Evolutionary conservation across 1,140 invertebrate genomes (phyloP).

Genomic region (Anastatus disparis): DNA sequence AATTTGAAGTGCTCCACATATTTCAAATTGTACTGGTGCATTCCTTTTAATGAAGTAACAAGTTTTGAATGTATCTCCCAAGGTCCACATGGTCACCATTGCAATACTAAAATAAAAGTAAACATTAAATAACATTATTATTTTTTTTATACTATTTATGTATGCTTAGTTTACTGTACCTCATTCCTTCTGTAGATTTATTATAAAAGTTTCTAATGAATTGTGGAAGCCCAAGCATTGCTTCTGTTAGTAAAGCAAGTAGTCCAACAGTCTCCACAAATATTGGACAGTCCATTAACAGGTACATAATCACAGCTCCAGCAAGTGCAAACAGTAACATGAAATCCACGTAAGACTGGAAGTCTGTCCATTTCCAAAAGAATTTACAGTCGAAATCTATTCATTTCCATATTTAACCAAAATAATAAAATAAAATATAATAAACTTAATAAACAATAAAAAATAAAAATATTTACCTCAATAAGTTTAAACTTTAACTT

Average conservation of each 20-base stretch:
- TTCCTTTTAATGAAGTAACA: slow-evolving; percentile 91
- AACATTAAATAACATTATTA: slow-evolving; percentile 18
- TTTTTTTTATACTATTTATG: neutral
- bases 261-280: slow-evolving; percentile 94
- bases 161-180: slow-evolving; percentile 69
- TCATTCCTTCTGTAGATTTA: slow-evolving; percentile 96
- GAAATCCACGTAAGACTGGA: slow-evolving; percentile 95
- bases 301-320: slow-evolving; percentile 86
- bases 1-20: slow-evolving; percentile 95
- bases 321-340: slow-evolving; percentile 86
- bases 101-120: slow-evolving; percentile 72
- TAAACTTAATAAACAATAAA: slow-evolving; percentile 6
- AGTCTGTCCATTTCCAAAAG: slow-evolving; percentile 99
- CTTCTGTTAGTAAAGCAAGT: slow-evolving; percentile 94
- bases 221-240: slow-evolving; percentile 94
- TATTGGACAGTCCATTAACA: slow-evolving; percentile 82
- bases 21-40: slow-evolving; percentile 93
- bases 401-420: slow-evolving; percentile 52
- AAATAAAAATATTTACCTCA: neutral
- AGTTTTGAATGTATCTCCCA: slow-evolving; percentile 96
- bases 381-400: slow-evolving; percentile 89
- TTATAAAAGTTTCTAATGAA: slow-evolving; percentile 88
- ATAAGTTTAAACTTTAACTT: slow-evolving; percentile 10
- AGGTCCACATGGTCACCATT: slow-evolving; percentile 98
- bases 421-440: slow-evolving; percentile 9